Percentiles rank a stretch among this genome's conserved stretches.
phyloP scores from a whole-genome alignment of 1,140 invertebrate species.

The Drosophila neocordata region DNA sequence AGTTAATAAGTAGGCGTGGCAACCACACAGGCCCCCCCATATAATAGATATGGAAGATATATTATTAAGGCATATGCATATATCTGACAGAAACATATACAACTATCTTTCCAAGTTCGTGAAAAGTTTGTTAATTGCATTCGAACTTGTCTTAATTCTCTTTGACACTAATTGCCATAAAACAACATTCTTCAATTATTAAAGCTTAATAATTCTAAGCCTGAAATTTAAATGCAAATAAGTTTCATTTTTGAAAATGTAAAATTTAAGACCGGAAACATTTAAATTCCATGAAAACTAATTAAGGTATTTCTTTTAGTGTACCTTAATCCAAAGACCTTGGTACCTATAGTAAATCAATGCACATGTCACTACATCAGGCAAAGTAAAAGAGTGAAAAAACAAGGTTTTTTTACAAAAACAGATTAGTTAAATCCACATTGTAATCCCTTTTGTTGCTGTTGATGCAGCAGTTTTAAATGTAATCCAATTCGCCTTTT shows the following conservation, averaged over 20 bases:
- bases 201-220: not conserved
- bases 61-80: not conserved
- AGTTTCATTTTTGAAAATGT: no score
- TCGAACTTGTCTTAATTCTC: not conserved
- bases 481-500: slow-evolving; percentile 57
- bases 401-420: slow-evolving; percentile 28
- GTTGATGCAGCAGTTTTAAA: slow-evolving; percentile 29
- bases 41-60: not conserved
- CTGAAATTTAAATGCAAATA: no score
- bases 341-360: slow-evolving; percentile 43
- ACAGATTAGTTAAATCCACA: slow-evolving; percentile 61
- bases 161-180: not conserved
- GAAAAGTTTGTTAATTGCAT: slow-evolving; percentile 6
- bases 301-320: not conserved
- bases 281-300: no score
- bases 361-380: slow-evolving; percentile 44
- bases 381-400: slow-evolving; percentile 17
- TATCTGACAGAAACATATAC: not conserved
- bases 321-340: slow-evolving; percentile 21
- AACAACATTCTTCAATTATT: not conserved
- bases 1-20: slow-evolving; percentile 64
- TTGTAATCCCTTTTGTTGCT: slow-evolving; percentile 40
- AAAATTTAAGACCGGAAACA: no score
- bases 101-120: slow-evolving; percentile 2
- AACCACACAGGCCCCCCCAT: not conserved